These are phyloP conservation scores for Pandemis heparana DNA, from an alignment of 2,888 invertebrate genomes.

Conservation along the genomic window DNA sequence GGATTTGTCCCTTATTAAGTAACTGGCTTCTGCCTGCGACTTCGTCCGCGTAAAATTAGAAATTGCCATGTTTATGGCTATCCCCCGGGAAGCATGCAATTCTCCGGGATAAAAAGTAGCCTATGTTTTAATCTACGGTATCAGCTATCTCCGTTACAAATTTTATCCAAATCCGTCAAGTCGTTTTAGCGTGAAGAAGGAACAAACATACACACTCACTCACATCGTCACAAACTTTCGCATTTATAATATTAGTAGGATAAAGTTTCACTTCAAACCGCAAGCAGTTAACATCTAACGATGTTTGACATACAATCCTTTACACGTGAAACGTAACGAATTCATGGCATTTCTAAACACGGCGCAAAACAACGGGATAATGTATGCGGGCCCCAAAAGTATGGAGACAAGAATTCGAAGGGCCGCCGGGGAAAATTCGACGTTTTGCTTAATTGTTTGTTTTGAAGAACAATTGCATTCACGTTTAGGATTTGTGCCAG, in stretches of 20 bases:
- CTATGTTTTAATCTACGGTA: too few species aligned
- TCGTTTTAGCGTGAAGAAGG: background rate
- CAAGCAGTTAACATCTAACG: background rate
- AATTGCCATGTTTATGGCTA: too few species aligned
- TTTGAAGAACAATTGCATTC: background rate
- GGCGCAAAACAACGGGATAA: constrained; percentile 8
- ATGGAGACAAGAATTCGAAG: background rate
- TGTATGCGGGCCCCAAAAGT: constrained; percentile 5
- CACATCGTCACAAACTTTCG: too few species aligned
- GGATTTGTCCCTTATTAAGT: too few species aligned
- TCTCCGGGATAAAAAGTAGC: too few species aligned
- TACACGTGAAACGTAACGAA: constrained; percentile 4
- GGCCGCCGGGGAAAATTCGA: background rate
- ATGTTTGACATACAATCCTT: constrained; percentile 11
- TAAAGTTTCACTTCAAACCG: constrained; percentile 1
- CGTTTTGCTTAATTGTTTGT: constrained; percentile 5
- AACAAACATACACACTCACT: too few species aligned
- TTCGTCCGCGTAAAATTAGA: too few species aligned
- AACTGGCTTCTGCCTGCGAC: too few species aligned
- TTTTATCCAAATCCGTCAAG: too few species aligned
- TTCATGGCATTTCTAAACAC: constrained; percentile 20
- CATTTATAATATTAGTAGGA: too few species aligned
- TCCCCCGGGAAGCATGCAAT: too few species aligned
- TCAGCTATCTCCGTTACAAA: too few species aligned
- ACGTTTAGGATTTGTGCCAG: background rate